Evolutionary conservation across 2,113 vertebrate genomes (phyloP).

Genomic region (Megalops atlanticus): DNA sequence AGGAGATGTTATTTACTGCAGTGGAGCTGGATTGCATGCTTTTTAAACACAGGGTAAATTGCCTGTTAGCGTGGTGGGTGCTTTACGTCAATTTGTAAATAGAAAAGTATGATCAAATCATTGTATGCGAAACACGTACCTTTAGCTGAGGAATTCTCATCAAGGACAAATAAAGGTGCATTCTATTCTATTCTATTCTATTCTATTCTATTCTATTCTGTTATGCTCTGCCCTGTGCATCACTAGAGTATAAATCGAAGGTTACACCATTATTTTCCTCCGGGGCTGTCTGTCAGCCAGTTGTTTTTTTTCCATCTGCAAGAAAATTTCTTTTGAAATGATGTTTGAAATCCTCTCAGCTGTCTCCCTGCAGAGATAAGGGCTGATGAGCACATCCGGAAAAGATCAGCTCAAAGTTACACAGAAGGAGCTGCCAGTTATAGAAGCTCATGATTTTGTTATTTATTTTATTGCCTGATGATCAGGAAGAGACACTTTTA

Average conservation of each 20-base stretch:
- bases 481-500: neutral
- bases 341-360: conserved; percentile 3
- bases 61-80: too few species aligned
- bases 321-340: neutral
- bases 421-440: neutral
- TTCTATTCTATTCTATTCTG: neutral
- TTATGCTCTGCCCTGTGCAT: too few species aligned
- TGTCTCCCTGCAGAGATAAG: neutral
- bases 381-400: neutral
- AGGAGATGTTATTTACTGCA: too few species aligned
- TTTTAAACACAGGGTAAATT: too few species aligned
- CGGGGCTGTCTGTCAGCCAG: neutral
- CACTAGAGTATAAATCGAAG: neutral
- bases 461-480: neutral
- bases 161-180: too few species aligned
- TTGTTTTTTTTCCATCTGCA: neutral
- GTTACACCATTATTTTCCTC: neutral
- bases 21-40: too few species aligned
- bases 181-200: neutral
- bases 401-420: neutral
- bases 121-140: too few species aligned
- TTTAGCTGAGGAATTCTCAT: too few species aligned
- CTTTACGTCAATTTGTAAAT: too few species aligned
- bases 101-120: too few species aligned
- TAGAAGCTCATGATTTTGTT: neutral